phyloP scores from a whole-genome alignment of 2,113 vertebrate species.

The Leiothrix lutea region DNA sequence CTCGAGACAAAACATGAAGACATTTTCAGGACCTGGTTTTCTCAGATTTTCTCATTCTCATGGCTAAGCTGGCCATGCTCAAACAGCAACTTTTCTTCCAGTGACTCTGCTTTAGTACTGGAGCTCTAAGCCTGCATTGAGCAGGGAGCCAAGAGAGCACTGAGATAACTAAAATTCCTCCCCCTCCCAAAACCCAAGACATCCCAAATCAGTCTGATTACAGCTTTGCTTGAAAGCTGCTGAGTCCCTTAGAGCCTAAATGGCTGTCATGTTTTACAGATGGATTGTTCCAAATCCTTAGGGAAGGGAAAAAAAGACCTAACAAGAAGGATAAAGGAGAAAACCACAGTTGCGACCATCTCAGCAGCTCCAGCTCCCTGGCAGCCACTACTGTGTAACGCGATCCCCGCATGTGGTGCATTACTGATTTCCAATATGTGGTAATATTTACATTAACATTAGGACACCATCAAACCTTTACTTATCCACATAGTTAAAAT shows the following conservation, averaged over 20 bases:
- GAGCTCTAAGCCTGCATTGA: not conserved
- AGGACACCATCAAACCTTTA: conserved; percentile 58
- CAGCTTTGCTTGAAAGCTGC: not conserved
- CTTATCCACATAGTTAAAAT: conserved; percentile 78
- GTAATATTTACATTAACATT: conserved; percentile 71
- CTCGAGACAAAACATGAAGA: not conserved
- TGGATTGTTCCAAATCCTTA: not conserved
- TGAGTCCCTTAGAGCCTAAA: not conserved
- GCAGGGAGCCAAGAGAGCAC: not conserved
- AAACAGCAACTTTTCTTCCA: not conserved
- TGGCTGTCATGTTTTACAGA: not conserved
- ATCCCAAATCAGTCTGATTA: not conserved
- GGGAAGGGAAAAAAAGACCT: not conserved
- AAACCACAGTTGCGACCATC: not conserved
- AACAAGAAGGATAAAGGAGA: not conserved
- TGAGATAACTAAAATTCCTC: not conserved
- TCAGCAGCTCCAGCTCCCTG: not conserved
- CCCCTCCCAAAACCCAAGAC: not conserved
- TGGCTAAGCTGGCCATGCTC: not conserved
- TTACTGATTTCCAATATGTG: conserved; percentile 41
- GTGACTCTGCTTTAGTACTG: not conserved
- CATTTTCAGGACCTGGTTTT: not conserved
- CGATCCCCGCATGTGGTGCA: not conserved
- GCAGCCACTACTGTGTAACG: not conserved
- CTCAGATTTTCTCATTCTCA: not conserved